phyloP scores from a whole-genome alignment of 35 echinoderm and acorn worm genomes.

The Acanthaster planci region DNA sequence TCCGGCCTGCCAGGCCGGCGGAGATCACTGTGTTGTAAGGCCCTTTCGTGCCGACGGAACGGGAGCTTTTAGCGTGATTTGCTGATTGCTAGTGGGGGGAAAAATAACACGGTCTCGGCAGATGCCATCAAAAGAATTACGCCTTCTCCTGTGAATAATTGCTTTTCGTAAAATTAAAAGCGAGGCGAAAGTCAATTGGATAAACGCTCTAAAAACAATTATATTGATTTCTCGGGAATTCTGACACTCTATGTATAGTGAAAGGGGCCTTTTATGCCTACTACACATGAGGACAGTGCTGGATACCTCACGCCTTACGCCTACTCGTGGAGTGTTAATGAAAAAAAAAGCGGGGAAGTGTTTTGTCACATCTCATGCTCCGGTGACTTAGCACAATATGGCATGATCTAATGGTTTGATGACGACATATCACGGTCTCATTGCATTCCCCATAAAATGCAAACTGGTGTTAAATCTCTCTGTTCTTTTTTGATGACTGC shows the following conservation, averaged over 20 bases:
- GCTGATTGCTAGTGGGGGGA: slow-evolving; percentile 17
- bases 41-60: background rate
- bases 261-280: background rate
- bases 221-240: slow-evolving; percentile 4
- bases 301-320: no score
- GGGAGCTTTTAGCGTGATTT: slow-evolving; percentile 33
- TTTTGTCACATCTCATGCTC: background rate
- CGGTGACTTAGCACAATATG: background rate
- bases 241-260: background rate
- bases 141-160: slow-evolving; percentile 26
- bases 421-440: background rate
- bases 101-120: slow-evolving; percentile 17
- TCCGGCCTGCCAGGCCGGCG: background rate
- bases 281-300: no score
- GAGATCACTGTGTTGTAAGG: no score
- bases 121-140: slow-evolving; percentile 31
- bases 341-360: background rate
- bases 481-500: background rate
- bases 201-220: slow-evolving; percentile 27
- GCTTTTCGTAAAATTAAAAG: slow-evolving; percentile 23
- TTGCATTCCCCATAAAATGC: background rate
- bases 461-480: background rate
- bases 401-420: background rate
- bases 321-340: no score
- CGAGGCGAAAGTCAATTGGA: slow-evolving; percentile 23